Percentiles rank a stretch among this genome's conserved stretches.
These are phyloP conservation scores for Caenorhabditis afra DNA, from an alignment of 2,888 invertebrate genomes.

Conservation along the genomic window DNA sequence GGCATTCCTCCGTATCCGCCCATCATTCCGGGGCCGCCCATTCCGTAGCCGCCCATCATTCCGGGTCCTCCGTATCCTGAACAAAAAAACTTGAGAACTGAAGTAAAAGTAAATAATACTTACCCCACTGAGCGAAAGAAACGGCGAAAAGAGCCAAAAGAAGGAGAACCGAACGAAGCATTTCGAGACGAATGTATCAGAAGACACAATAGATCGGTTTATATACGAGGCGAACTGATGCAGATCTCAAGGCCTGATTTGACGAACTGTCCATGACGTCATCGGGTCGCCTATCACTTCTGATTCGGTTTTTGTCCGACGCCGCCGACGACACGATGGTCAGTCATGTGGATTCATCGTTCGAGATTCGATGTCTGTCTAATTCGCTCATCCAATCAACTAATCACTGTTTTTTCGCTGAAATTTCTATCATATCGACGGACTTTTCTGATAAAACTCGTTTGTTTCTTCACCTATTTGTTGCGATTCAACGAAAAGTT, in stretches of 20 bases:
- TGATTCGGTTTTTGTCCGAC: conserved; percentile 34
- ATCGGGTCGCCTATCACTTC: conserved; percentile 4
- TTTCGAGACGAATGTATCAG: neutral
- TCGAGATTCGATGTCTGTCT: neutral
- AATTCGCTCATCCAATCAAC: neutral
- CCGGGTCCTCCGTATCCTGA: conserved; percentile 35
- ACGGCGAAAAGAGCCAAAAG: conserved; percentile 15
- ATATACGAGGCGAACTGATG: conserved; percentile 14
- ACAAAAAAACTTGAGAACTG: neutral
- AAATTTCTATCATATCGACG: too few species aligned
- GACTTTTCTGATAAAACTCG: too few species aligned
- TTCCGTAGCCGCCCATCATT: conserved; percentile 41
- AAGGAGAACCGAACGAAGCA: conserved; percentile 23
- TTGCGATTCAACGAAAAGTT: too few species aligned
- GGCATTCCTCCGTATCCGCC: conserved; percentile 33
- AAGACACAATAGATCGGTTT: neutral
- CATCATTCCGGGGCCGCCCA: conserved; percentile 26
- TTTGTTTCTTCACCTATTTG: too few species aligned
- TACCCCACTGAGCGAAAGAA: conserved; percentile 19
- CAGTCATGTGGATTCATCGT: neutral
- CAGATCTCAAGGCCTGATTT: conserved; percentile 25
- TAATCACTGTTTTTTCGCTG: too few species aligned
- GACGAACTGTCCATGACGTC: conserved; percentile 21
- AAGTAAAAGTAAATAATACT: neutral
- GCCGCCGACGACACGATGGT: neutral